Conservation (phyloP, 2,888 invertebrate genomes). For the Caenorhabditis imperialis region DNA sequence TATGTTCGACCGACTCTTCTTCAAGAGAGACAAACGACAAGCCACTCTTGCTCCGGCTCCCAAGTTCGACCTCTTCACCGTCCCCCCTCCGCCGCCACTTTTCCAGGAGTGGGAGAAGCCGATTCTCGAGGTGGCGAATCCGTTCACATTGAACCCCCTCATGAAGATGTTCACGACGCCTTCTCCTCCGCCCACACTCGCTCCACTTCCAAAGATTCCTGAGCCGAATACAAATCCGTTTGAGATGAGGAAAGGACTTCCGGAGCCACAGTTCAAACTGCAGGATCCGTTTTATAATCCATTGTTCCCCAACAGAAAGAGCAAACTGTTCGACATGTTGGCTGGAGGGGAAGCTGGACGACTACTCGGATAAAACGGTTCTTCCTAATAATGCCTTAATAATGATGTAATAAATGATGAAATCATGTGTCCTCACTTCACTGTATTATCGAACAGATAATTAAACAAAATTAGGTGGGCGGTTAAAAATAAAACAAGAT, state of each 20-base stretch:
- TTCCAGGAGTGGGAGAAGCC: constrained; percentile 61
- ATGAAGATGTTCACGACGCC: constrained; percentile 71
- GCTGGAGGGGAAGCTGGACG: constrained; percentile 65
- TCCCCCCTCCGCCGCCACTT: constrained; percentile 51
- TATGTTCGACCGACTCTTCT: constrained; percentile 56
- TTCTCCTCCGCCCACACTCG: constrained; percentile 29
- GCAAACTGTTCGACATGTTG: constrained; percentile 68
- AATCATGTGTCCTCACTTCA: background rate
- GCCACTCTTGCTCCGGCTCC: constrained; percentile 30
- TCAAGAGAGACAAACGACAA: constrained; percentile 53
- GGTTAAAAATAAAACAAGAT: constrained; percentile 1
- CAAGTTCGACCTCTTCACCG: constrained; percentile 39
- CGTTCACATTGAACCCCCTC: constrained; percentile 71
- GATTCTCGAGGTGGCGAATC: constrained; percentile 59
- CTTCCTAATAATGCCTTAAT: background rate
- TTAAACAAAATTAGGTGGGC: background rate
- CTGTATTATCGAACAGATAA: background rate
- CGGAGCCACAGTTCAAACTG: constrained; percentile 60
- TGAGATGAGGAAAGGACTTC: constrained; percentile 31
- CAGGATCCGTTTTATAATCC: constrained; percentile 75
- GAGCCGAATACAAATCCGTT: constrained; percentile 27
- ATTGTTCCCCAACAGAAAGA: constrained; percentile 67
- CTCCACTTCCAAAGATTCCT: constrained; percentile 34
- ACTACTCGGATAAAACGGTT: constrained; percentile 60
- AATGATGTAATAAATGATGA: background rate